phyloP scores from a whole-genome alignment of 2,888 invertebrate species.

The Torymus tubicola region DNA sequence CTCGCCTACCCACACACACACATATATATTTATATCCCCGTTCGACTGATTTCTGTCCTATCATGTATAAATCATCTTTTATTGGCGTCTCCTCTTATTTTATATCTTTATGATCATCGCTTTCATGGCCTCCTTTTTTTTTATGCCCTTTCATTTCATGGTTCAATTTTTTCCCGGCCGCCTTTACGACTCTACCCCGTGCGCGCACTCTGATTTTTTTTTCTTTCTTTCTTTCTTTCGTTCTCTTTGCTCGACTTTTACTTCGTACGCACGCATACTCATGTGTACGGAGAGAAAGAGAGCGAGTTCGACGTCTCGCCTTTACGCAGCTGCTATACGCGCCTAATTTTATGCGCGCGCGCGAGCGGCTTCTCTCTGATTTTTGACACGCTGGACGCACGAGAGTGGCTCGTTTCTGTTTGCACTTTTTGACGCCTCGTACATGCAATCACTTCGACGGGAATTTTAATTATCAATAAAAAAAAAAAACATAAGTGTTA shows the following conservation, averaged over 20 bases:
- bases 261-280: not conserved
- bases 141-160: conserved; percentile 56
- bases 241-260: not conserved
- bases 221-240: conserved; percentile 9
- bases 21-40: conserved; percentile 12
- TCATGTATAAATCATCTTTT: conserved; percentile 55
- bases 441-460: not conserved
- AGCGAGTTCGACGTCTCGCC: not conserved
- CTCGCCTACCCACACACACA: no score
- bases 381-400: not conserved
- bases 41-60: conserved; percentile 46
- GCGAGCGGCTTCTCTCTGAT: not conserved
- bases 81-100: conserved; percentile 53
- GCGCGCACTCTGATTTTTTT: conserved; percentile 24
- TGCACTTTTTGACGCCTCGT: not conserved
- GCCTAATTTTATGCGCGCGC: conserved; percentile 29
- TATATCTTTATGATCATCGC: conserved; percentile 56
- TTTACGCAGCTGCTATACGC: conserved; percentile 32
- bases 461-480: no score
- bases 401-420: not conserved
- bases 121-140: conserved; percentile 43
- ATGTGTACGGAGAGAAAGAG: no score
- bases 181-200: conserved; percentile 38
- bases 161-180: conserved; percentile 49
- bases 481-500: no score